These are phyloP conservation scores for Toxostoma redivivum DNA, from an alignment of 2,113 vertebrate genomes.

Conservation along the genomic window DNA sequence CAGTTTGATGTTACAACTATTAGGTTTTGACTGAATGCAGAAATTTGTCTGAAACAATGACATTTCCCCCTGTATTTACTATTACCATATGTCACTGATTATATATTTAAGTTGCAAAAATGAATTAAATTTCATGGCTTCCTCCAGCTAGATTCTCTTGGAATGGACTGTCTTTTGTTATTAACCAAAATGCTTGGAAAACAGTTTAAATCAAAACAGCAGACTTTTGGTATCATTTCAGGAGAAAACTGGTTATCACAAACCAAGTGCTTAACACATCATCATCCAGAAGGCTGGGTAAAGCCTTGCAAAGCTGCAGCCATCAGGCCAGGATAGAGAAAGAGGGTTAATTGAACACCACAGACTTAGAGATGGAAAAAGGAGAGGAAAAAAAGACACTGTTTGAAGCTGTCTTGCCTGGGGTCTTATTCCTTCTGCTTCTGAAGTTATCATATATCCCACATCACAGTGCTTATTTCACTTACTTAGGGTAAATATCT, in stretches of 20 bases:
- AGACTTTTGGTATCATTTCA: conserved; percentile 12
- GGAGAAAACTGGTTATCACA: conserved; percentile 36
- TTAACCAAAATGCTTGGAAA: conserved; percentile 27
- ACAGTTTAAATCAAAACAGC: conserved; percentile 38
- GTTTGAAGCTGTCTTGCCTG: not conserved
- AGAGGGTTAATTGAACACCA: not conserved
- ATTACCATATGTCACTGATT: conserved; percentile 67
- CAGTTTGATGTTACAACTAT: conserved; percentile 58
- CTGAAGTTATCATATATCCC: conserved; percentile 19
- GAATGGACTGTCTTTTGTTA: conserved; percentile 27
- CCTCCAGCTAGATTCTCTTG: conserved; percentile 45
- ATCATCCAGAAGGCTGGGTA: not conserved
- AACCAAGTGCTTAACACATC: not conserved
- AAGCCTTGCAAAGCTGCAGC: not conserved
- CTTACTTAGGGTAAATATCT: not conserved
- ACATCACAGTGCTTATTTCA: not conserved
- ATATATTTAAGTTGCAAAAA: conserved; percentile 62
- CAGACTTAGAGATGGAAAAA: not conserved
- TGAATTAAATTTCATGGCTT: conserved; percentile 60
- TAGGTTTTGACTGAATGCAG: conserved; percentile 56
- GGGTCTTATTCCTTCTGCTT: conserved; percentile 36
- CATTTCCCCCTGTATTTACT: conserved; percentile 51
- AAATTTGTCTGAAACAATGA: conserved; percentile 56
- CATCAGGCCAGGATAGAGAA: not conserved
- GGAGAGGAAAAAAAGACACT: not conserved